A percentile compares a stretch with the other conserved stretches of the same genome.
Evolutionary conservation across 2,888 invertebrate genomes (phyloP).

Genomic region (Morpho helenor): DNA sequence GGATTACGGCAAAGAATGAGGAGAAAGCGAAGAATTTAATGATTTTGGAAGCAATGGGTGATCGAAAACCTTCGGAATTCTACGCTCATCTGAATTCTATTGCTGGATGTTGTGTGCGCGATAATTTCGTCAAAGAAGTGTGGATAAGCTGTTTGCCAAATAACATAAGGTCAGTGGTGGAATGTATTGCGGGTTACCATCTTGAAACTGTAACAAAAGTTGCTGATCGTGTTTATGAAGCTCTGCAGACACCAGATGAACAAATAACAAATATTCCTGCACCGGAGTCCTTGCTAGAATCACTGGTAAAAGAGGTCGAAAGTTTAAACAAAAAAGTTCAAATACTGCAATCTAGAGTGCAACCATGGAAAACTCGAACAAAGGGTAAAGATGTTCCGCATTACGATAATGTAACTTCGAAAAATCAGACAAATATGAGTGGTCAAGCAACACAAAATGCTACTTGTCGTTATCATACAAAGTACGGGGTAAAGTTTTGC

Average conservation of each 20-base stretch:
- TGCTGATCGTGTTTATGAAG: conserved; percentile 5
- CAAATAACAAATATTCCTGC: neutral
- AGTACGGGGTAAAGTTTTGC: conserved; percentile 3
- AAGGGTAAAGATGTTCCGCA: neutral
- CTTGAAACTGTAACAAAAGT: conserved; percentile 1
- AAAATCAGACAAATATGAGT: neutral
- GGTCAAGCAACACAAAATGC: neutral
- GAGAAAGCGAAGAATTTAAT: conserved; percentile 5
- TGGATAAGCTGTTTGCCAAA: conserved; percentile 4
- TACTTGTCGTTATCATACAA: conserved; percentile 2
- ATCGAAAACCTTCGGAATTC: conserved; percentile 6
- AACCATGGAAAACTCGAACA: neutral
- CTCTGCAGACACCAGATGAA: neutral
- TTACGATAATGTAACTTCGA: neutral
- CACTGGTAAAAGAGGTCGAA: conserved; percentile 4
- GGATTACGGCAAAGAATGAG: conserved; percentile 5
- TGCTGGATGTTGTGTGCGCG: conserved; percentile 1
- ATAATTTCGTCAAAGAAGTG: conserved; percentile 2
- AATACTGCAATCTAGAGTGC: conserved; percentile 1
- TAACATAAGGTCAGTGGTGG: conserved; percentile 4
- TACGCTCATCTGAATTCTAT: neutral
- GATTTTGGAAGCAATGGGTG: conserved; percentile 1
- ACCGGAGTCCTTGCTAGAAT: neutral
- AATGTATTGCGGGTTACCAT: neutral
- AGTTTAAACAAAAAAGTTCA: conserved; percentile 4